A percentile compares a stretch with the other conserved stretches of the same genome.
phyloP scores from a whole-genome alignment of 2,113 vertebrate species.

The Ginglymostoma cirratum region DNA sequence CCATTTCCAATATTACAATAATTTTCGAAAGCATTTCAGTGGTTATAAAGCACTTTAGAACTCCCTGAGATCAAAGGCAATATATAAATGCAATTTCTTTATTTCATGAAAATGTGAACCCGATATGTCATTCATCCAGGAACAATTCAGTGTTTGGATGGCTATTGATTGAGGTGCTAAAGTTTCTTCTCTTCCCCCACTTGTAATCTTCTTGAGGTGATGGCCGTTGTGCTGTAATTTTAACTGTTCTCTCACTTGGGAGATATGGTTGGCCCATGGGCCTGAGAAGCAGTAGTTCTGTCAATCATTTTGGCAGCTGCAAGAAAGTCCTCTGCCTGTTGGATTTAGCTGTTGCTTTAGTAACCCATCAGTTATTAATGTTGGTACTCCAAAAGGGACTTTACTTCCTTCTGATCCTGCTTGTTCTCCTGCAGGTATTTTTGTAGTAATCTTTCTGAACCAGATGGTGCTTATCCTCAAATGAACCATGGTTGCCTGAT shows the following conservation, averaged over 20 bases:
- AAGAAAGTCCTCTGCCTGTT: neutral
- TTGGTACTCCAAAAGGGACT: neutral
- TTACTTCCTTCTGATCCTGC: neutral
- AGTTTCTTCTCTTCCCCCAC: neutral
- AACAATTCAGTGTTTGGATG: neutral
- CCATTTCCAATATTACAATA: neutral
- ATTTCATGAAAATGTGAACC: neutral
- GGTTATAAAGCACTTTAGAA: neutral
- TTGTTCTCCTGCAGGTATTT: neutral
- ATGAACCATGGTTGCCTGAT: neutral
- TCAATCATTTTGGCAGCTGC: slow-evolving; percentile 13
- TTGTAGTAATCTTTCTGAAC: neutral
- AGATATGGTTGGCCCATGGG: neutral
- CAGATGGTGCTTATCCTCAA: slow-evolving; percentile 23
- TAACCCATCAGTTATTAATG: neutral
- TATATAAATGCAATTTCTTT: neutral
- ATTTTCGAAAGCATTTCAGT: neutral
- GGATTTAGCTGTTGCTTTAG: neutral
- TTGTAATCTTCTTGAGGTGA: neutral
- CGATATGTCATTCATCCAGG: neutral
- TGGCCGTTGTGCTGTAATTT: neutral
- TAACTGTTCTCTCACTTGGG: neutral
- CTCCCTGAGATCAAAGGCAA: neutral
- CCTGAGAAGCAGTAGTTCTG: neutral
- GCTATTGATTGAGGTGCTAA: neutral